phyloP scores from a whole-genome alignment of 2,888 invertebrate genomes.

The Amphimallon solstitiale region DNA sequence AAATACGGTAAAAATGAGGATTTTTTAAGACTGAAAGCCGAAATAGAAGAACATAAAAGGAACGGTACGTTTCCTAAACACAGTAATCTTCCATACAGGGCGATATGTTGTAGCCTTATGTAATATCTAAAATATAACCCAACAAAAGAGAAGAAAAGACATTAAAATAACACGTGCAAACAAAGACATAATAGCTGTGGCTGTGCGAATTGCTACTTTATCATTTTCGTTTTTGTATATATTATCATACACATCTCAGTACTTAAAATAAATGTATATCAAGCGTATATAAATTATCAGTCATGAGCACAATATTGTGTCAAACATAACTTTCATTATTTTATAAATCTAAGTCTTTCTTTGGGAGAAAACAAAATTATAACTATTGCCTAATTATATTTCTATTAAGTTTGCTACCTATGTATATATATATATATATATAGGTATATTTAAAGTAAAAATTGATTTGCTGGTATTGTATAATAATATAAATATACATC shows the following conservation, averaged over 20 bases:
- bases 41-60: constrained; percentile 50
- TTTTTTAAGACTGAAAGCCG: constrained; percentile 56
- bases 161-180: not conserved
- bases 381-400: too few species aligned
- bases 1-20: constrained; percentile 61
- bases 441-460: too few species aligned
- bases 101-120: constrained; percentile 62
- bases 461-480: too few species aligned
- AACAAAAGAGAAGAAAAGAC: not conserved
- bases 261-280: constrained; percentile 8
- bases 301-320: not conserved
- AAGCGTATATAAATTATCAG: not conserved
- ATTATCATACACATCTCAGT: constrained; percentile 4
- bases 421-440: too few species aligned
- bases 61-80: constrained; percentile 51
- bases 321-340: not conserved
- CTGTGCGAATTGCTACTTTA: constrained; percentile 17
- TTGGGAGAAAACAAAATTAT: too few species aligned
- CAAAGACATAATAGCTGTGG: constrained; percentile 11
- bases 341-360: not conserved
- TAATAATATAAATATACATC: too few species aligned
- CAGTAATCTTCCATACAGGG: constrained; percentile 58
- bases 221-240: constrained; percentile 4
- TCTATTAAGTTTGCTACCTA: too few species aligned
- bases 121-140: constrained; percentile 37